A percentile compares a stretch with the other conserved stretches of the same genome.
These are phyloP conservation scores for Tipula helvola DNA, from an alignment of 2,888 invertebrate species.

Conservation along the genomic window DNA sequence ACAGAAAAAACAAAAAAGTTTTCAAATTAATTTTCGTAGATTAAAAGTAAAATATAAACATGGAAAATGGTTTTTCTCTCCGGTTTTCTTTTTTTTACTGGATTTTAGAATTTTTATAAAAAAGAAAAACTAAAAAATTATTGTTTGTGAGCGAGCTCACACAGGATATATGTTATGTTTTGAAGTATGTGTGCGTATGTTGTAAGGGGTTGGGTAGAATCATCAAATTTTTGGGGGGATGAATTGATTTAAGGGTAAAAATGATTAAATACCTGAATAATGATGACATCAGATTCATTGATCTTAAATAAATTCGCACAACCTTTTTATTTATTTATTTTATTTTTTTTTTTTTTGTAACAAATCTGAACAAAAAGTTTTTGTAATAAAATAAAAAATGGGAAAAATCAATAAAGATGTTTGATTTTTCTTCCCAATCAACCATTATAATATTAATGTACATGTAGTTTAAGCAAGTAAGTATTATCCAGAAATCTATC, in stretches of 20 bases:
- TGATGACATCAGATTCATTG: background rate
- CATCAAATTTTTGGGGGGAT: background rate
- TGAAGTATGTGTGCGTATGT: background rate
- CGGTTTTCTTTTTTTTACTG: background rate
- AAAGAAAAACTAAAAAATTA: background rate
- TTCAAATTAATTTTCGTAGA: constrained; percentile 4
- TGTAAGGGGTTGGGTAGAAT: background rate
- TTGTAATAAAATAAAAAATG: background rate
- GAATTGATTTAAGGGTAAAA: background rate
- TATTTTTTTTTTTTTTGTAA: background rate
- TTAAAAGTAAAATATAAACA: background rate
- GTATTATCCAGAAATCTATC: too few species aligned
- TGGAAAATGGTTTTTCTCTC: background rate
- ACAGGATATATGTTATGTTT: background rate
- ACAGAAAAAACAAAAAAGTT: background rate
- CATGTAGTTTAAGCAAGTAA: background rate
- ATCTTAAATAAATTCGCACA: constrained; percentile 4
- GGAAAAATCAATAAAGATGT: background rate
- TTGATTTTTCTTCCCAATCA: background rate
- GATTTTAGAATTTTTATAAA: background rate
- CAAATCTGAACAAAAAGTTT: background rate
- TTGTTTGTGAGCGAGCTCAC: background rate
- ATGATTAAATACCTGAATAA: background rate
- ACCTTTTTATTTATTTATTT: background rate
- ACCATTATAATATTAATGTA: background rate